phyloP scores from a whole-genome alignment of 2,888 invertebrate species.

The Zhuqinia jingwanae region DNA sequence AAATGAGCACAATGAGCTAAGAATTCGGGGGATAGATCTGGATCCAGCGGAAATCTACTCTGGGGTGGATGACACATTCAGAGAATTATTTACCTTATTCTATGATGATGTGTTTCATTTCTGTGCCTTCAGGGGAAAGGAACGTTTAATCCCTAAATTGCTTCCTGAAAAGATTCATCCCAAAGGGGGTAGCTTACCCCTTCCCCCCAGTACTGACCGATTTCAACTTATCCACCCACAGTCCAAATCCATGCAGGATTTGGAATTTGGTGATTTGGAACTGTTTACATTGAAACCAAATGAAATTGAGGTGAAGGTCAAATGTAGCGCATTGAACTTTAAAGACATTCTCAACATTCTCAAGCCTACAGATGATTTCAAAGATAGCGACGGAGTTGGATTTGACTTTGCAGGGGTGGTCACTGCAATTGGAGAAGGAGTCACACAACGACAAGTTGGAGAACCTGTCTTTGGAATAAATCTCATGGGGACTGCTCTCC shows the following conservation, averaged over 20 bases:
- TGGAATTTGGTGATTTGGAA: background rate
- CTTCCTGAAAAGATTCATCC: background rate
- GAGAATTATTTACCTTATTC: slow-evolving; percentile 39
- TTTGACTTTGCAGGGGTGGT: background rate
- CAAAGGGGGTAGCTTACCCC: background rate
- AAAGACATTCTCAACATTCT: background rate
- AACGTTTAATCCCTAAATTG: slow-evolving; percentile 16
- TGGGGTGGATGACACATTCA: slow-evolving; percentile 11
- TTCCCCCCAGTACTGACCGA: slow-evolving; percentile 8
- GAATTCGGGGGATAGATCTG: slow-evolving; percentile 35
- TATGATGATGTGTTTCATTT: slow-evolving; percentile 29
- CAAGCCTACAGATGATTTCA: background rate
- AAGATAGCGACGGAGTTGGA: background rate
- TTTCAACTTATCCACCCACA: background rate
- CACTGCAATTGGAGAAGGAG: background rate
- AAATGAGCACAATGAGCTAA: slow-evolving; percentile 41
- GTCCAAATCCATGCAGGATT: background rate
- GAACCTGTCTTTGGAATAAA: background rate
- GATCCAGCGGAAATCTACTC: slow-evolving; percentile 23
- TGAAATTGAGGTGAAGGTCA: background rate
- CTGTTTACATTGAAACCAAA: background rate
- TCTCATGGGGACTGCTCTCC: background rate
- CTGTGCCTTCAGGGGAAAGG: slow-evolving; percentile 1
- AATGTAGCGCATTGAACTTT: background rate
- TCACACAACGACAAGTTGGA: background rate